phyloP scores from a whole-genome alignment of 2,797 vertebrate species.

The Choloepus didactylus region DNA sequence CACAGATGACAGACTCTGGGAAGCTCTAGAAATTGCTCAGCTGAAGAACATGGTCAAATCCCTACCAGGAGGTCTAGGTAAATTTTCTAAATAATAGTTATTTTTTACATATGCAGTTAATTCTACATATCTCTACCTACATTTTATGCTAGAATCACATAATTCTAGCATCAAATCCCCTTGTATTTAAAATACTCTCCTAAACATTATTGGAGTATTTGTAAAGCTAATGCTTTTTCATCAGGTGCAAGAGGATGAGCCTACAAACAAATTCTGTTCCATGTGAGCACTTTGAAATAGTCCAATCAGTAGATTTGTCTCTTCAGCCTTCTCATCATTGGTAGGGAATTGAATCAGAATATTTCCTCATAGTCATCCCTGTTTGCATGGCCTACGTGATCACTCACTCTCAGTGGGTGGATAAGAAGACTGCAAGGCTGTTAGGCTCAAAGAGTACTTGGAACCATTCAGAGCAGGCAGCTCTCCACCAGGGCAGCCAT shows the following conservation, averaged over 20 bases:
- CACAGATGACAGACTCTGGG: slow-evolving; percentile 97
- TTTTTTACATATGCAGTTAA: neutral
- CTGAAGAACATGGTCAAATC: slow-evolving; percentile 98
- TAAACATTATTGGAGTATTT: neutral
- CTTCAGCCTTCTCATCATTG: neutral
- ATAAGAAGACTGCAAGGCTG: neutral
- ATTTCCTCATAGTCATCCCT: neutral
- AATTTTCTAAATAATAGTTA: slow-evolving; percentile 67
- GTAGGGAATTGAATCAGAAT: neutral
- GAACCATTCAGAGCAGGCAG: neutral
- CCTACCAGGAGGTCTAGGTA: slow-evolving; percentile 97
- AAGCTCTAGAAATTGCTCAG: slow-evolving; percentile 98
- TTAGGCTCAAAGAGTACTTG: neutral
- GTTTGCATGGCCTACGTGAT: neutral
- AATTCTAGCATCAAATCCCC: neutral
- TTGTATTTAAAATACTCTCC: neutral
- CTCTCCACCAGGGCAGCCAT: neutral
- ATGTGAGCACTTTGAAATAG: neutral
- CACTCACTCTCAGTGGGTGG: neutral
- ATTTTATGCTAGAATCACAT: neutral
- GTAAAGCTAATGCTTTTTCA: slow-evolving; percentile 26
- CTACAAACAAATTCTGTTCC: neutral
- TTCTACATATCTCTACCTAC: neutral
- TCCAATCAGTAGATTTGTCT: neutral
- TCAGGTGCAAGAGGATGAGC: neutral